A percentile compares a stretch with the other conserved stretches of the same genome.
phyloP scores from a whole-genome alignment of 2,113 vertebrate genomes.

The Mormoops blainvillei region DNA sequence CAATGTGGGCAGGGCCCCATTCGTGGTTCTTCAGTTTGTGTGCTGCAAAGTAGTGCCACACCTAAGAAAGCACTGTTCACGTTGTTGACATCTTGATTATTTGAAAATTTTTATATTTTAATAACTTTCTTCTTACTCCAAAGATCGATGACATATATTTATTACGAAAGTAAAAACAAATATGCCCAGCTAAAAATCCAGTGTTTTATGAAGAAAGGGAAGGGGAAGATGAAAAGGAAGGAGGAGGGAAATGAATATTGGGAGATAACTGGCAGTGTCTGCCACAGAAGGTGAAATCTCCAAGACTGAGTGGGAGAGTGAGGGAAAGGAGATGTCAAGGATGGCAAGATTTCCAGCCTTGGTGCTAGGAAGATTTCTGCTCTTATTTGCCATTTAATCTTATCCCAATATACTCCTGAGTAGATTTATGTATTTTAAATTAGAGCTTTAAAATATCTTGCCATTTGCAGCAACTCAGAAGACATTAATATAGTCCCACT shows the following conservation, averaged over 20 bases:
- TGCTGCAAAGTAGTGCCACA: neutral
- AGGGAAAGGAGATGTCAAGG: neutral
- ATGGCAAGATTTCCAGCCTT: neutral
- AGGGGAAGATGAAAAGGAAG: neutral
- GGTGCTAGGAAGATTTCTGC: neutral
- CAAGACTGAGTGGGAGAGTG: neutral
- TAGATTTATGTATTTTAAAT: neutral
- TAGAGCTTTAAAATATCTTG: slow-evolving; percentile 1
- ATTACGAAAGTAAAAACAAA: neutral
- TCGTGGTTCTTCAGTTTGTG: neutral
- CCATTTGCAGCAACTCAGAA: slow-evolving; percentile 21
- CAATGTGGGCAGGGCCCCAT: neutral
- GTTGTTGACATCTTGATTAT: neutral
- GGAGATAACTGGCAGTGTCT: neutral
- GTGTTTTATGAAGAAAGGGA: neutral
- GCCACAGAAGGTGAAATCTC: neutral
- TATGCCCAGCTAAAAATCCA: neutral
- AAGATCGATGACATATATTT: neutral
- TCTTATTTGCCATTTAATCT: neutral
- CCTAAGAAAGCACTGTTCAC: neutral
- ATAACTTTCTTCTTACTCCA: neutral
- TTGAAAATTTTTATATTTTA: slow-evolving; percentile 3
- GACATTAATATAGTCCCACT: neutral
- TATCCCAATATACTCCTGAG: neutral
- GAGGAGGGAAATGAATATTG: neutral